Percentiles rank a stretch among this genome's conserved stretches.
These are phyloP conservation scores for Zoanthus sansibaricus DNA, from an alignment of 92 coral and sea anemone genomes.

Conservation along the genomic window DNA sequence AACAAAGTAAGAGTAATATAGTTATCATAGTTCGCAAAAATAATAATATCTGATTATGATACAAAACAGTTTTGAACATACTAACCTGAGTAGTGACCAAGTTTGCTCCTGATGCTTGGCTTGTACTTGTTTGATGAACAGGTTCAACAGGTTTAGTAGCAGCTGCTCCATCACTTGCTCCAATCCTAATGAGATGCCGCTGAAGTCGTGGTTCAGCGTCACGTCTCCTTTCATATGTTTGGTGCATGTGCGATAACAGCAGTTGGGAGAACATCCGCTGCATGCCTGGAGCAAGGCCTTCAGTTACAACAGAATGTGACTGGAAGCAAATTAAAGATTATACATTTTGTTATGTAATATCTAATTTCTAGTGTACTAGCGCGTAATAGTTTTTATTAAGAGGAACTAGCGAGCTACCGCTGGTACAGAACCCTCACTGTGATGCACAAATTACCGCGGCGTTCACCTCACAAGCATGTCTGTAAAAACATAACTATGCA, in stretches of 20 bases:
- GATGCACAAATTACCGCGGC: neutral
- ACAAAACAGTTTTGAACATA: neutral
- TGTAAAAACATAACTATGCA: too few species aligned
- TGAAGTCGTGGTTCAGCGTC: conserved; percentile 63
- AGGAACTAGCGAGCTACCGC: too few species aligned
- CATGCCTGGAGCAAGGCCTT: conserved; percentile 61
- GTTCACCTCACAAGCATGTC: too few species aligned
- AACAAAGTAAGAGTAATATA: too few species aligned
- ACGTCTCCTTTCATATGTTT: conserved; percentile 64
- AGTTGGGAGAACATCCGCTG: conserved; percentile 60
- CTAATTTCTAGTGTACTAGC: too few species aligned
- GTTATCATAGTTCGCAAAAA: too few species aligned
- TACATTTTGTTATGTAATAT: too few species aligned
- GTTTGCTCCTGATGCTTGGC: neutral
- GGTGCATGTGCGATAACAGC: conserved; percentile 55
- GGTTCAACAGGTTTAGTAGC: conserved; percentile 40
- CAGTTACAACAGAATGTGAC: conserved; percentile 64
- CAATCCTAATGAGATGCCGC: conserved; percentile 42
- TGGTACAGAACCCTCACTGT: too few species aligned
- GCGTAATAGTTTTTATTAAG: neutral
- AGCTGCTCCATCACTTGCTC: conserved; percentile 15
- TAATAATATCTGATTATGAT: too few species aligned
- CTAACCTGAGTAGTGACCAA: conserved; percentile 13
- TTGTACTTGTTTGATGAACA: neutral
- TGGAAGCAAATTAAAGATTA: conserved; percentile 9